Conservation (phyloP, 1,140 invertebrate genomes). For the Drosophila seguyi region DNA sequence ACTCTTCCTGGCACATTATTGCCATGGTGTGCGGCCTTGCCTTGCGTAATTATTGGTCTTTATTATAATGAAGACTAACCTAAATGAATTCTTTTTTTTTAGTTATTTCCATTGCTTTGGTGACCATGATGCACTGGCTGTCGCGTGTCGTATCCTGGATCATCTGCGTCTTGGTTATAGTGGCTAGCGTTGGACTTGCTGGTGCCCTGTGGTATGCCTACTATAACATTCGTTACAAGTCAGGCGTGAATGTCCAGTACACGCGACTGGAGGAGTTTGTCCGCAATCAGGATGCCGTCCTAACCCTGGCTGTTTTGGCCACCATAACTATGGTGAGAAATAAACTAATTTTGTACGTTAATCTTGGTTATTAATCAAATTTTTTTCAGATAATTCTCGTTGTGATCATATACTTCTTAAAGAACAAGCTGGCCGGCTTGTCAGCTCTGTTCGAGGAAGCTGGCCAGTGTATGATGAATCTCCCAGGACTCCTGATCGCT, state of each 20-base stretch:
- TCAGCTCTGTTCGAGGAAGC: slow-evolving; percentile 94
- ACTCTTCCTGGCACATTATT: slow-evolving; percentile 94
- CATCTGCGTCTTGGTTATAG: slow-evolving; percentile 91
- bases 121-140: slow-evolving; percentile 93
- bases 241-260: slow-evolving; percentile 51
- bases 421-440: slow-evolving; percentile 92
- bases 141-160: slow-evolving; percentile 94
- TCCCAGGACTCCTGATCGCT: slow-evolving; percentile 95
- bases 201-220: slow-evolving; percentile 95
- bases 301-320: slow-evolving; percentile 93
- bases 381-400: slow-evolving; percentile 91
- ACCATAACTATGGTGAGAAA: slow-evolving; percentile 89
- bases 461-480: slow-evolving; percentile 92
- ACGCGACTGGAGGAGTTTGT: slow-evolving; percentile 90
- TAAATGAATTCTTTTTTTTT: slow-evolving; percentile 18
- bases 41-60: slow-evolving; percentile 88
- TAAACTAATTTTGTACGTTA: too few species aligned
- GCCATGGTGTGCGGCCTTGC: slow-evolving; percentile 92
- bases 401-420: slow-evolving; percentile 91
- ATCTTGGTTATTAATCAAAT: background rate
- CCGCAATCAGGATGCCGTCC: slow-evolving; percentile 93
- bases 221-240: slow-evolving; percentile 89
- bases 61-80: background rate
- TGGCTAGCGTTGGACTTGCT: slow-evolving; percentile 92
- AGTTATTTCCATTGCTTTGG: slow-evolving; percentile 93